Conservation (phyloP, 2,113 vertebrate species). For the Cyanoramphus novaezelandiae region DNA sequence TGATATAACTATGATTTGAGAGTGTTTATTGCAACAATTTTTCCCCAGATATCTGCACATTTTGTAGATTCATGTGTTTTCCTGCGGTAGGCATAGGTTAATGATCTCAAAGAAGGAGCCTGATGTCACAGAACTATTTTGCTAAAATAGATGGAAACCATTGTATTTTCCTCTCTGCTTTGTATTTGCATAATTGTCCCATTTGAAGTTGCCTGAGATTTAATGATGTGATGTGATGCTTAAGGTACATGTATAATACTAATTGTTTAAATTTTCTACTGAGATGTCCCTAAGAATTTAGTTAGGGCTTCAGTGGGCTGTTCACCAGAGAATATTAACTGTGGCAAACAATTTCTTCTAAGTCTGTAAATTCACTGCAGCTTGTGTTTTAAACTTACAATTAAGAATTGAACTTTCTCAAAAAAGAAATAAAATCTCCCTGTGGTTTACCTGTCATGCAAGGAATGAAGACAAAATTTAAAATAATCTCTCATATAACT, state of each 20-base stretch:
- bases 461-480: slow-evolving; percentile 4
- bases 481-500: neutral
- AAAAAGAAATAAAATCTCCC: neutral
- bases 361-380: neutral
- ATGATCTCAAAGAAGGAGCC: neutral
- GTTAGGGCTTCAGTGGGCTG: slow-evolving; percentile 13
- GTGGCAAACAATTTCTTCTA: neutral
- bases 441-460: slow-evolving; percentile 14
- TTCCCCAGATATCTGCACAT: neutral
- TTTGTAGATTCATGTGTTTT: neutral
- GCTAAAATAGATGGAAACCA: neutral
- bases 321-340: slow-evolving; percentile 3
- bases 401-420: neutral
- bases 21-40: neutral
- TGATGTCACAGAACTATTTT: slow-evolving; percentile 10
- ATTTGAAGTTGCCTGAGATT: slow-evolving; percentile 1
- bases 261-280: slow-evolving; percentile 28
- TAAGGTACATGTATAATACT: neutral
- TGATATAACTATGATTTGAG: neutral
- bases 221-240: neutral
- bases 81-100: slow-evolving; percentile 37
- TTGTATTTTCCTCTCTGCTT: neutral
- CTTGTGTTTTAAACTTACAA: neutral
- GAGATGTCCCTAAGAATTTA: slow-evolving; percentile 5
- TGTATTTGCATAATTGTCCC: slow-evolving; percentile 27